These are phyloP conservation scores for Charadrius vociferus DNA, from an alignment of 2,113 vertebrate genomes.

Conservation along the genomic window DNA sequence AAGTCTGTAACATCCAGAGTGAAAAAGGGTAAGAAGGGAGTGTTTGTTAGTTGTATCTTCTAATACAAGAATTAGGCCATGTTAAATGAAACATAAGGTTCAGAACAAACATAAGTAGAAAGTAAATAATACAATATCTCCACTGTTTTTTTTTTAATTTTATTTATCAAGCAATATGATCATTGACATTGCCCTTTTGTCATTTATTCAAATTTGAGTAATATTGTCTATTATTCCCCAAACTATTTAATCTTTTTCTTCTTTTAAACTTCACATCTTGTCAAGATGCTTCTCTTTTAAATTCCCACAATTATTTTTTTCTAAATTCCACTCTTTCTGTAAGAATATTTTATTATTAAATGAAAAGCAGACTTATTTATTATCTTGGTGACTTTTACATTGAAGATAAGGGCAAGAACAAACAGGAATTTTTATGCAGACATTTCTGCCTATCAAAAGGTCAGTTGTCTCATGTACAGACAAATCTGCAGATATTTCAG, in stretches of 20 bases:
- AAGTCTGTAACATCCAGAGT: not conserved
- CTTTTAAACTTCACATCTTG: not conserved
- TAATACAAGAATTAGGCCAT: not conserved
- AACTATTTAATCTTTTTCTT: not conserved
- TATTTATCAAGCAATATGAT: not conserved
- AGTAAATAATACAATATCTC: not conserved
- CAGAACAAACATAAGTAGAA: not conserved
- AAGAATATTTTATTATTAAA: not conserved
- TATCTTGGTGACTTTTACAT: not conserved
- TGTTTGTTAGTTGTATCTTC: not conserved
- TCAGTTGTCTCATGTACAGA: not conserved
- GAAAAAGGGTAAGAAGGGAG: not conserved
- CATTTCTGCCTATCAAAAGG: not conserved
- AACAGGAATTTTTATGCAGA: not conserved
- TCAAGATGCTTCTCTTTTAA: not conserved
- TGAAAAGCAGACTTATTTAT: not conserved
- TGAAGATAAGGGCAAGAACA: not conserved
- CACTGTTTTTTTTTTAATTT: not conserved
- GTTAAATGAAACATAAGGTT: not conserved
- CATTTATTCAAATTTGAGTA: not conserved
- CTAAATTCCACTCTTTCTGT: not conserved
- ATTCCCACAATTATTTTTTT: not conserved
- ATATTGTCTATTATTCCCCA: not conserved
- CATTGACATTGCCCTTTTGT: not conserved
- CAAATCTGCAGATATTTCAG: not conserved